phyloP scores from a whole-genome alignment of 2,797 vertebrate species.

The Percopsis omiscomaycus region DNA sequence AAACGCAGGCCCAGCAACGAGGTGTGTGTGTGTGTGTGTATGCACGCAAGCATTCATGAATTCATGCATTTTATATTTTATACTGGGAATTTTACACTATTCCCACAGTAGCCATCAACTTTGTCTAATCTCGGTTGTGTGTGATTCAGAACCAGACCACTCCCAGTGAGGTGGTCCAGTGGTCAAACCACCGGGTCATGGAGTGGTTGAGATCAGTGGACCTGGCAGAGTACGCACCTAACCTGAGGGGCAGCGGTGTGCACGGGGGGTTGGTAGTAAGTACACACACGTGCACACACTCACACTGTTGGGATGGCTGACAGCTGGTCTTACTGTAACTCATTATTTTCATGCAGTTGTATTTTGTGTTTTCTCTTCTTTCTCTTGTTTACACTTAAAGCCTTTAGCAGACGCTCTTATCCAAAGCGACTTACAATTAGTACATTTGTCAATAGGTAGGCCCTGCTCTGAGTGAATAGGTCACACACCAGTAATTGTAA shows the following conservation, averaged over 20 bases:
- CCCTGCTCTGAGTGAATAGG: too few species aligned
- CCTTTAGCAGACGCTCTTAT: too few species aligned
- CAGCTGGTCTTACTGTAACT: too few species aligned
- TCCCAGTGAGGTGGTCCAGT: constrained; percentile 90
- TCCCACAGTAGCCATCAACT: not conserved
- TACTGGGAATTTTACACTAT: too few species aligned
- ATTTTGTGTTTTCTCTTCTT: too few species aligned
- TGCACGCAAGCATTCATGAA: constrained; percentile 23
- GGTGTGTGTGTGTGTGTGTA: constrained; percentile 72
- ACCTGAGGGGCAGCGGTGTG: constrained; percentile 94
- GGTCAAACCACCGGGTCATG: constrained; percentile 99
- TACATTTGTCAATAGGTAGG: too few species aligned
- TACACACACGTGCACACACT: not conserved
- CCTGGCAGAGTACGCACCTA: constrained; percentile 95
- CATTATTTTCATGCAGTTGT: too few species aligned
- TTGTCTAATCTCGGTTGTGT: constrained; percentile 10
- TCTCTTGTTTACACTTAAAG: too few species aligned
- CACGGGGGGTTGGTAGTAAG: constrained; percentile 95
- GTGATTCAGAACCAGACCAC: constrained; percentile 77
- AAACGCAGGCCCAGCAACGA: constrained; percentile 88
- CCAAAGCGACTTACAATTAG: too few species aligned
- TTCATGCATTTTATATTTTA: not conserved
- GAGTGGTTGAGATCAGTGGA: constrained; percentile 96
- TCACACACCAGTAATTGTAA: too few species aligned
- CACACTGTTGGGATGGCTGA: too few species aligned